phyloP scores from a whole-genome alignment of 2,113 vertebrate genomes.

The Acrocephalus arundinaceus region DNA sequence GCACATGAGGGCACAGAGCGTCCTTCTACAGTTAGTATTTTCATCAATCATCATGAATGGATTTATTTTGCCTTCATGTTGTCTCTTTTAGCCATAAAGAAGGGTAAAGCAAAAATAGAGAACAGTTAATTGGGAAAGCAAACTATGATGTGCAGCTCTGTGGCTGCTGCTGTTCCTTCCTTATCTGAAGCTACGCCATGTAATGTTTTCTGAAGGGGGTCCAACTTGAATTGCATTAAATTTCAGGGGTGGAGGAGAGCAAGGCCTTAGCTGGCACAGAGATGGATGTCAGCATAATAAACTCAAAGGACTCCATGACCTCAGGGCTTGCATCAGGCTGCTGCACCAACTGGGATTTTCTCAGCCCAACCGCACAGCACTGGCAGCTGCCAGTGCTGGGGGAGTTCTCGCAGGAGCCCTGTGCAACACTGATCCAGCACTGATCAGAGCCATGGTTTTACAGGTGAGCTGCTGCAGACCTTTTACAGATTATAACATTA shows the following conservation, averaged over 20 bases:
- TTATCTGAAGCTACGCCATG: not conserved
- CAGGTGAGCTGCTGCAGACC: conserved; percentile 76
- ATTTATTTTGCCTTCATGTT: not conserved
- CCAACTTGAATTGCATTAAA: not conserved
- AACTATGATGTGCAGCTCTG: not conserved
- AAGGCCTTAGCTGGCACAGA: conserved; percentile 87
- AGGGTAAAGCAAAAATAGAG: not conserved
- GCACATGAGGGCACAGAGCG: not conserved
- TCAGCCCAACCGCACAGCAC: conserved; percentile 77
- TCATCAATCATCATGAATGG: not conserved
- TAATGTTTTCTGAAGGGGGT: not conserved
- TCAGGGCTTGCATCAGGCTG: conserved; percentile 83
- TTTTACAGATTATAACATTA: not conserved
- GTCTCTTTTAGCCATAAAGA: not conserved
- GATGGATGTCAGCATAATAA: conserved; percentile 84
- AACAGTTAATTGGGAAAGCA: not conserved
- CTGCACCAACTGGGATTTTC: conserved; percentile 86
- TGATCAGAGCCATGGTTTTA: conserved; percentile 82
- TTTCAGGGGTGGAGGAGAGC: conserved; percentile 91
- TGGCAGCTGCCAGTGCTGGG: conserved; percentile 89
- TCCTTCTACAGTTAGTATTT: not conserved
- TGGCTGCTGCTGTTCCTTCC: not conserved
- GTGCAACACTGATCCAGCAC: conserved; percentile 83
- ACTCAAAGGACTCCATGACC: conserved; percentile 85
- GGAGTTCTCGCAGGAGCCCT: conserved; percentile 90